Evolutionary conservation across 23 tunicate species (phyloP).

Genomic region (Phallusia fumigata): DNA sequence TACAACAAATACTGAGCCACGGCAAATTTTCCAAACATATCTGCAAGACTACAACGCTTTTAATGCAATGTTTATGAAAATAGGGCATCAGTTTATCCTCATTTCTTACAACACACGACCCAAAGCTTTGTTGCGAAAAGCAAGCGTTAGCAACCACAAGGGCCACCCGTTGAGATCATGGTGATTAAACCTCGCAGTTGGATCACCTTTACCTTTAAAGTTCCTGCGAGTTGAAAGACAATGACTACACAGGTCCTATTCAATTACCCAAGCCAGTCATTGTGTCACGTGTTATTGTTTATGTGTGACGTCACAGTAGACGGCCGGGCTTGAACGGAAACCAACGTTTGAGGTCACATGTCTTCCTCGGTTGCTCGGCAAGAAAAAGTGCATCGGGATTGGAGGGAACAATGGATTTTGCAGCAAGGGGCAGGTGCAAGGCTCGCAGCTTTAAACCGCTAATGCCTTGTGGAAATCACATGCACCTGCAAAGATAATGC

Average conservation of each 20-base stretch:
- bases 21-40: too few species aligned
- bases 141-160: too few species aligned
- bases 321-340: background rate
- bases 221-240: too few species aligned
- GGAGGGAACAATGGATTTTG: background rate
- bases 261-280: background rate
- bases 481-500: background rate
- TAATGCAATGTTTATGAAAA: too few species aligned
- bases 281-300: constrained; percentile 4
- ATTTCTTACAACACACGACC: too few species aligned
- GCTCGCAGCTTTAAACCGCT: background rate
- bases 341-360: background rate
- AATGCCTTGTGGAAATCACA: background rate
- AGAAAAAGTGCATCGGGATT: background rate
- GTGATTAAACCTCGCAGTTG: too few species aligned
- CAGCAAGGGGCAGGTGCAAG: background rate
- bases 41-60: too few species aligned
- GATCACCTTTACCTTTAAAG: too few species aligned
- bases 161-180: too few species aligned
- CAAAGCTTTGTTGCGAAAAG: too few species aligned
- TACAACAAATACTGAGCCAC: too few species aligned
- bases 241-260: background rate
- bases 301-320: constrained; percentile 15
- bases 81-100: too few species aligned
- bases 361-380: background rate